Evolutionary conservation across 92 coral and sea anemone species (phyloP).

Genomic region (Umimayanthus chanpuru): DNA sequence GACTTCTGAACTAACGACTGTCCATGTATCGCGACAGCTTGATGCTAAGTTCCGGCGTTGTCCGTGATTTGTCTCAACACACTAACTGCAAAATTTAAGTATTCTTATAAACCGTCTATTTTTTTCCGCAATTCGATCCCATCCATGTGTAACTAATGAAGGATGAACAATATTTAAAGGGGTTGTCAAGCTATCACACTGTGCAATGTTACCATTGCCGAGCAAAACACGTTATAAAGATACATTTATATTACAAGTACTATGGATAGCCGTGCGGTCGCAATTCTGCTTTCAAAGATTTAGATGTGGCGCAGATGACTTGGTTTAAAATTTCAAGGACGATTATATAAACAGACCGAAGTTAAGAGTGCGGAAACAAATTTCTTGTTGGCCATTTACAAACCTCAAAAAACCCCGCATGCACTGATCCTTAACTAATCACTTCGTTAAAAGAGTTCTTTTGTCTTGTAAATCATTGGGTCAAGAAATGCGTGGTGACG

Average conservation of each 20-base stretch:
- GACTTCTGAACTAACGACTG: neutral
- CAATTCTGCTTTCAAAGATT: neutral
- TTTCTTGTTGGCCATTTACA: neutral
- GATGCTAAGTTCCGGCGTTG: neutral
- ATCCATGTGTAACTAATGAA: neutral
- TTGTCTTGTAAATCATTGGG: too few species aligned
- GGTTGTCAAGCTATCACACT: neutral
- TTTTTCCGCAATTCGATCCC: constrained; percentile 6
- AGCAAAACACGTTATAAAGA: neutral
- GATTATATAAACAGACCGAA: neutral
- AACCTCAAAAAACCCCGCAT: neutral
- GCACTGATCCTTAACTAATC: neutral
- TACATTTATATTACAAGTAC: too few species aligned
- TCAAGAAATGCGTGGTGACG: too few species aligned
- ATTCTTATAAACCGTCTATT: neutral
- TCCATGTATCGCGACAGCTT: neutral
- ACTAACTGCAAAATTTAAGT: neutral
- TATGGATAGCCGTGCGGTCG: too few species aligned
- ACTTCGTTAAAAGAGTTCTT: too few species aligned
- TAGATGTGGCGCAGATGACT: neutral
- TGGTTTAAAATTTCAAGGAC: too few species aligned
- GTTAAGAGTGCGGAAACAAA: neutral
- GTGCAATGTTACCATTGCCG: neutral
- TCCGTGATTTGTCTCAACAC: neutral
- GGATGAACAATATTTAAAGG: neutral